These are phyloP conservation scores for Cygnus olor DNA, from an alignment of 2,797 vertebrate species.

Conservation along the genomic window DNA sequence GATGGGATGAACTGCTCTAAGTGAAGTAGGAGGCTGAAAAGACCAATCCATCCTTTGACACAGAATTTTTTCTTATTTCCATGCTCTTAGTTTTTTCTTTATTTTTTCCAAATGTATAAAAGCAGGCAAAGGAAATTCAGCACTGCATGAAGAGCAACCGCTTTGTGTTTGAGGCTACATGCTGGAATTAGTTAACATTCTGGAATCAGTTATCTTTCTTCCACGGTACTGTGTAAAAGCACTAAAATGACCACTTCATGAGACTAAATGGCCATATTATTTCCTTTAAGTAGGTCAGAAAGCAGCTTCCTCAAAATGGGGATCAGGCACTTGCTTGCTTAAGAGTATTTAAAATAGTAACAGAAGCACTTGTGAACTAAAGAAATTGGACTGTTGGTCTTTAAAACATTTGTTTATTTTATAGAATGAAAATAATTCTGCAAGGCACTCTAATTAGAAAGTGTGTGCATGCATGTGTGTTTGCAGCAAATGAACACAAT, in stretches of 20 bases:
- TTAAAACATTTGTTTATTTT: not conserved
- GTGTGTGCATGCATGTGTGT: rapidly evolving
- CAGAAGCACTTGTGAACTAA: not conserved
- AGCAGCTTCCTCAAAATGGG: not conserved
- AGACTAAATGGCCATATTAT: not conserved
- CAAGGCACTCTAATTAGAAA: not conserved
- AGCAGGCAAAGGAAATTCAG: conserved; percentile 15
- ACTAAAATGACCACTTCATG: not conserved
- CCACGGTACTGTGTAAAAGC: not conserved
- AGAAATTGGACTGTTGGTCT: not conserved
- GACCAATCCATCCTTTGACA: not conserved
- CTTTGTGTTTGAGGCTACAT: not conserved
- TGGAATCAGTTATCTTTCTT: not conserved
- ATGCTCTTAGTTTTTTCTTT: conserved; percentile 32
- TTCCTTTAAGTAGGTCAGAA: not conserved
- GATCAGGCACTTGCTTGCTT: not conserved
- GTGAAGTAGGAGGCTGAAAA: not conserved
- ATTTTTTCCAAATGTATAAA: conserved; percentile 40
- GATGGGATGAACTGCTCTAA: not conserved
- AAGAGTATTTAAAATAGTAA: not conserved
- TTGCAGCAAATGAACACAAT: not conserved
- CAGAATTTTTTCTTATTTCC: not conserved
- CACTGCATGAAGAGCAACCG: not conserved
- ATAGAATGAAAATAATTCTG: not conserved
- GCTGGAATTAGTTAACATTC: not conserved